These are phyloP conservation scores for Scolopax bukidnonensis DNA, from an alignment of 2,797 vertebrate genomes.

Conservation along the genomic window DNA sequence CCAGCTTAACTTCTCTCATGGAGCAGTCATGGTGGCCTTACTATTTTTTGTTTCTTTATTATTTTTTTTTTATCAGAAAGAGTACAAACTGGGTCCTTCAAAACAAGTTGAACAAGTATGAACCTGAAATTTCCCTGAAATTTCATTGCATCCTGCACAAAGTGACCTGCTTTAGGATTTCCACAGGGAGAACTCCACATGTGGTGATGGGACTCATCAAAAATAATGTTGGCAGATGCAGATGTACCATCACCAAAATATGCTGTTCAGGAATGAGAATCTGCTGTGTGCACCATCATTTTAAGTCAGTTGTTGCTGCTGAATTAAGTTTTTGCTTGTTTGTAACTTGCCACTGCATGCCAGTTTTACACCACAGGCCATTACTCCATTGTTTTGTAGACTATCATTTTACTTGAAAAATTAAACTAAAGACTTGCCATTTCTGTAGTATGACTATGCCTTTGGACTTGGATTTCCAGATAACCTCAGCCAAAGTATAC, in stretches of 20 bases:
- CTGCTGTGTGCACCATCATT: background rate
- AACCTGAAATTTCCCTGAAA: background rate
- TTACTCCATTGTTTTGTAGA: background rate
- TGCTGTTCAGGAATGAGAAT: background rate
- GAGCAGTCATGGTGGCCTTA: background rate
- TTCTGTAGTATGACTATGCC: background rate
- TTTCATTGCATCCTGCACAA: background rate
- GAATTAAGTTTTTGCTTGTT: background rate
- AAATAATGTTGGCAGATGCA: background rate
- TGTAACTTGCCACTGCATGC: background rate
- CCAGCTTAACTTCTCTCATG: background rate
- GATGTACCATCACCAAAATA: background rate
- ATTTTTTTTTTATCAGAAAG: background rate
- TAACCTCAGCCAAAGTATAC: background rate
- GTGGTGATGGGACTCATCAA: background rate
- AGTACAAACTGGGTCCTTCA: background rate
- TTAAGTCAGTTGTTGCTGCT: background rate
- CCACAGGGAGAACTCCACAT: background rate
- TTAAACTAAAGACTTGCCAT: background rate
- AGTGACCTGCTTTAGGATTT: background rate
- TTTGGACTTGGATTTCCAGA: slow-evolving; percentile 20
- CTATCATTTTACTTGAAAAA: slow-evolving; percentile 24
- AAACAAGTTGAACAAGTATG: background rate
- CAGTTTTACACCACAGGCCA: background rate
- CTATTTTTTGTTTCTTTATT: background rate